Base-by-base conservation (phyloP, 2,888 invertebrate species). In the Dicranocentrus wangi region DNA sequence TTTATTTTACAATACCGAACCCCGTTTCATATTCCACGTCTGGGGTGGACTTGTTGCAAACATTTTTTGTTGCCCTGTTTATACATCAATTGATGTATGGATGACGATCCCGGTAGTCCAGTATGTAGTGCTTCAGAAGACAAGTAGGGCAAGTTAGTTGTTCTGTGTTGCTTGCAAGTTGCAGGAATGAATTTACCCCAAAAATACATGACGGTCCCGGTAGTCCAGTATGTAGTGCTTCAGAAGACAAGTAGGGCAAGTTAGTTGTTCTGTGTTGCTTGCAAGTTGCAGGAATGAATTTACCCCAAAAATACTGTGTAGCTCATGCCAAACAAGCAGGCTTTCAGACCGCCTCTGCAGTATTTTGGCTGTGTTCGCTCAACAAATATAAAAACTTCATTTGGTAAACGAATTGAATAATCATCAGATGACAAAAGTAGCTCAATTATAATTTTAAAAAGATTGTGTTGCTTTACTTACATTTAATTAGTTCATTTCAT, bases 231-330 rank as follows among this genome's bases (percentile, higher is more conserved):
- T 8, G 28, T 60, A 10, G 60, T 60, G 60, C 60, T 60, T 60
- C 23, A 10, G 5, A 60, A 60, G 27, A 60, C 27, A 27, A 21
- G 42, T 42, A 21, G 39, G 42, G 63, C 42, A 63, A 21, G 32
- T 61, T n/a, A 28, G 17, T 58, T 58, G 25, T n/a, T 61, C 25
- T 3, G 19, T 63, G 63, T 63, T 39, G 63, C 39, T 63, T 42
- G 42, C 39, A 23, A 21, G 63, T n/a, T n/a, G n/a, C n/a, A n/a
- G 28, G 63, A 19, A 21, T 63, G 63, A 39, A 63, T 39, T 63
- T 63, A 63, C 63, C 63, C 63, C 63, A 63, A 61, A n/a, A 63
- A 63, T 63, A 63, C 63, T 28, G 63, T 61, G 61, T 28, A 61
- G 17, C 21, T 5, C 39, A 2, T n/a, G 10, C 28, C 2, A 17